Evolutionary conservation across 2,113 vertebrate genomes (phyloP).

Genomic region (Ptilonorhynchus violaceus): DNA sequence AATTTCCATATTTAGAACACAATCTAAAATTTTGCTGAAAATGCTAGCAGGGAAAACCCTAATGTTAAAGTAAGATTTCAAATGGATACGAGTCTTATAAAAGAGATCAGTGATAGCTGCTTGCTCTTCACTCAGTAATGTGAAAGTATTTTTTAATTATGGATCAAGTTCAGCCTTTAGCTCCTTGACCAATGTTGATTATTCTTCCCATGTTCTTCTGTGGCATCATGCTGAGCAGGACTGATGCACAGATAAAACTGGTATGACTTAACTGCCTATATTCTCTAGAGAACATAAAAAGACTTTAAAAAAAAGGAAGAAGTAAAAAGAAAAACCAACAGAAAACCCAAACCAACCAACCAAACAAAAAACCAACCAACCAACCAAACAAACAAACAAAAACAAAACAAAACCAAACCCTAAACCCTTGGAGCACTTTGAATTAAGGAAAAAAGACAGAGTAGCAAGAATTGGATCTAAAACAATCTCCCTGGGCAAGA

Average conservation of each 20-base stretch:
- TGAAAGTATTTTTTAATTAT: conserved; percentile 53
- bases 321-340: background rate
- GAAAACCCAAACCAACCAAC: no score
- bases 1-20: background rate
- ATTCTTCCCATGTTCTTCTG: conserved; percentile 37
- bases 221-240: background rate
- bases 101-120: background rate
- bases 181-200: conserved; percentile 41
- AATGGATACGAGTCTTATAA: conserved; percentile 30
- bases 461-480: conserved; percentile 3
- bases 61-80: conserved; percentile 38
- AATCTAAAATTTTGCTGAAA: conserved; percentile 28
- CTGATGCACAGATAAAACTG: background rate
- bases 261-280: background rate
- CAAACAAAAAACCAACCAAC: no score
- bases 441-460: conserved; percentile 45
- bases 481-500: conserved; percentile 7
- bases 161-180: conserved; percentile 44
- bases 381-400: background rate
- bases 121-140: conserved; percentile 8
- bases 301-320: background rate
- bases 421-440: background rate
- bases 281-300: conserved; percentile 30
- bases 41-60: background rate
- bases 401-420: background rate